These are phyloP conservation scores for Peromyscus melanophrys DNA, from an alignment of 2,797 vertebrate genomes.

Conservation along the genomic window DNA sequence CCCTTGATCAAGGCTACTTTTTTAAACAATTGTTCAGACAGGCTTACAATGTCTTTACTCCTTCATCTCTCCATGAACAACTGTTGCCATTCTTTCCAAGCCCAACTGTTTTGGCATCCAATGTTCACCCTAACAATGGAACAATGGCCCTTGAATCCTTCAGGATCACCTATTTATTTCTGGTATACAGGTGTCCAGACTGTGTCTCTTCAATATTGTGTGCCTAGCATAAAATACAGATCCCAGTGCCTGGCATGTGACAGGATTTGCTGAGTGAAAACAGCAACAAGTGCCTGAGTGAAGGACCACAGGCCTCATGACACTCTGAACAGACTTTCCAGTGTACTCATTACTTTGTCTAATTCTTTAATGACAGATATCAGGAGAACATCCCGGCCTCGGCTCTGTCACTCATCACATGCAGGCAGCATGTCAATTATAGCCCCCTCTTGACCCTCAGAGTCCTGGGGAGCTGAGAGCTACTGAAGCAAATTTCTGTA, in stretches of 20 bases:
- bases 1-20: background rate
- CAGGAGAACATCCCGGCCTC: background rate
- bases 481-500: no score
- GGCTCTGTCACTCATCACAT: background rate
- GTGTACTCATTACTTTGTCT: background rate
- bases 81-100: background rate
- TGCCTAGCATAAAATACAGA: background rate
- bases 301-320: fast-evolving
- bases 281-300: fast-evolving
- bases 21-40: background rate
- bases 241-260: background rate
- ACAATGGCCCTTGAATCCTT: background rate
- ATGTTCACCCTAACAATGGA: fast-evolving
- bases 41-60: background rate
- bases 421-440: background rate
- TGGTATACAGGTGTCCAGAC: fast-evolving
- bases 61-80: no score
- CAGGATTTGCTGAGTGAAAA: background rate
- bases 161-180: background rate
- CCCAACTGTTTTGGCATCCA: no score
- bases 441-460: background rate
- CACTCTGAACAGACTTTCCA: background rate
- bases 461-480: background rate
- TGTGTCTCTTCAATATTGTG: background rate
- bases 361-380: background rate